Conservation (phyloP, 2,888 invertebrate species). For the Neuroscelio doddi region DNA sequence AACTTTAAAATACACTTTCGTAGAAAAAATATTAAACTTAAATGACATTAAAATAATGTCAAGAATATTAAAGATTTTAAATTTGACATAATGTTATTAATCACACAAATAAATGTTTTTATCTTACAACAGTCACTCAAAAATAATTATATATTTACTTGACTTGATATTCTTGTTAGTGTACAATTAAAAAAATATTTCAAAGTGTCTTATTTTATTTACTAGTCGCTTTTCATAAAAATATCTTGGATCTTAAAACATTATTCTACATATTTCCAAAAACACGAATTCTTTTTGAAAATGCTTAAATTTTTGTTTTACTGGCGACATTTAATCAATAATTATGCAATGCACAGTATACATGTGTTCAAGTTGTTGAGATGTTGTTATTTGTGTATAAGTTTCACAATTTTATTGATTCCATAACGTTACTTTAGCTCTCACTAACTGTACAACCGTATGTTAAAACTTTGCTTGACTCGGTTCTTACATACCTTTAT, state of each 20-base stretch:
- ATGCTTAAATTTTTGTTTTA: neutral
- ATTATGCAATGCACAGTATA: neutral
- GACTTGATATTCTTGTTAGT: slow-evolving; percentile 14
- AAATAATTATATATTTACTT: too few relatives aligned
- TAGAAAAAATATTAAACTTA: too few relatives aligned
- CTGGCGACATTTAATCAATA: neutral
- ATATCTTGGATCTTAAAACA: too few relatives aligned
- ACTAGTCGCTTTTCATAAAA: neutral
- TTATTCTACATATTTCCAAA: neutral
- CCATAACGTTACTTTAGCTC: slow-evolving; percentile 2
- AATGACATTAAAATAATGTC: too few relatives aligned
- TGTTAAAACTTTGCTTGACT: too few relatives aligned
- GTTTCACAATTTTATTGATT: slow-evolving; percentile 19
- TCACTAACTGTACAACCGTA: too few relatives aligned
- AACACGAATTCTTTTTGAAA: neutral
- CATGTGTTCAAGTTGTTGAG: neutral
- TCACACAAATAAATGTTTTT: too few relatives aligned
- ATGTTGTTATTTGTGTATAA: slow-evolving; percentile 9
- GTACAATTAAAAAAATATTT: slow-evolving; percentile 27
- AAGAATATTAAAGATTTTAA: too few relatives aligned
- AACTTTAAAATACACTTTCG: too few relatives aligned
- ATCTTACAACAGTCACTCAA: too few relatives aligned
- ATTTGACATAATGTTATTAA: too few relatives aligned
- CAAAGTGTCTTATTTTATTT: neutral
- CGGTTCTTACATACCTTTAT: slow-evolving; percentile 8